These are phyloP conservation scores for Lethenteron reissneri DNA, from an alignment of 2,113 vertebrate species.

Conservation along the genomic window DNA sequence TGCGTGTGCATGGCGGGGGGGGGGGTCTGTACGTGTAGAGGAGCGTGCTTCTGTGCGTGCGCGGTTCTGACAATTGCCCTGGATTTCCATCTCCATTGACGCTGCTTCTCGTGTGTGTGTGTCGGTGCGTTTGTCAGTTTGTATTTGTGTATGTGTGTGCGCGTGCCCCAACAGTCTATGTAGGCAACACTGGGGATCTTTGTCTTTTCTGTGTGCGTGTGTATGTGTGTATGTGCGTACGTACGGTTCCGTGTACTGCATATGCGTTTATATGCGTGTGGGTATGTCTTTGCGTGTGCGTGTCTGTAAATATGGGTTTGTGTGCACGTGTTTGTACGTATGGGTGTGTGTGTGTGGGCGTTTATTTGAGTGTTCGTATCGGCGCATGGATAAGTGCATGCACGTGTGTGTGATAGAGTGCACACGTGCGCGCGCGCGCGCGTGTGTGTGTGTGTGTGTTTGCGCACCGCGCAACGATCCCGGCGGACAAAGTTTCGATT, in stretches of 20 bases:
- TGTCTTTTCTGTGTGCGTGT: background rate
- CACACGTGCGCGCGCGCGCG: background rate
- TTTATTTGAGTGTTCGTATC: background rate
- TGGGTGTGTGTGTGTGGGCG: background rate
- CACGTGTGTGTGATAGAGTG: conserved; percentile 1
- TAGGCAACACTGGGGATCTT: background rate
- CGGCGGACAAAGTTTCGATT: conserved; percentile 17
- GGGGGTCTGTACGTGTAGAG: background rate
- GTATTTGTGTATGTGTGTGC: background rate
- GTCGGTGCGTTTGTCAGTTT: background rate
- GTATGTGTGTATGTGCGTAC: background rate
- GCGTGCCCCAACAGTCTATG: background rate
- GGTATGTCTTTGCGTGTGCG: background rate
- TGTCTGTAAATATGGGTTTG: background rate
- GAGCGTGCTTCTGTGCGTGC: background rate
- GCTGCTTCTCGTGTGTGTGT: background rate
- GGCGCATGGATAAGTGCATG: background rate
- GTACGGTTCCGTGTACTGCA: background rate
- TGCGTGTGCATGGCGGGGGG: background rate
- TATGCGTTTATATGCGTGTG: background rate
- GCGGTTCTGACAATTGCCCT: background rate
- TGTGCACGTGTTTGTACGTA: background rate
- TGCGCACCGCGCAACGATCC: conserved; percentile 16
- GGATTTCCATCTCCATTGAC: background rate
- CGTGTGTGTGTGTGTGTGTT: background rate